Evolutionary conservation across 2,113 vertebrate genomes (phyloP).

Genomic region (Eupsittula cactorum): DNA sequence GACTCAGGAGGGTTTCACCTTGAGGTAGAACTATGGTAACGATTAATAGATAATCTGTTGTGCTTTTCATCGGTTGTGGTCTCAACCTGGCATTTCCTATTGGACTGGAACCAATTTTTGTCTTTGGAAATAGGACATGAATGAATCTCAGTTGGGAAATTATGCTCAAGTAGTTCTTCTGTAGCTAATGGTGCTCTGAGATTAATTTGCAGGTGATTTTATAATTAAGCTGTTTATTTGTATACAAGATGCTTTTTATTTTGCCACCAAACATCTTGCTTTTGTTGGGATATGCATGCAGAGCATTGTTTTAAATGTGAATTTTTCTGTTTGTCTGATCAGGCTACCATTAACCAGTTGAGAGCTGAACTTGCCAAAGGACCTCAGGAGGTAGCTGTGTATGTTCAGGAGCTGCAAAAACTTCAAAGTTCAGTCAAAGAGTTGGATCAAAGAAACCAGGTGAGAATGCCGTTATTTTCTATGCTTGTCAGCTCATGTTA

Average conservation of each 20-base stretch:
- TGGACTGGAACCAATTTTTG: not conserved
- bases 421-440: constrained; percentile 85
- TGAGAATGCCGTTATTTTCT: constrained; percentile 64
- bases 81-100: not conserved
- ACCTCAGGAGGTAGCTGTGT: constrained; percentile 92
- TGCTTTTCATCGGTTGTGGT: not conserved
- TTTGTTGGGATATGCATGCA: not conserved
- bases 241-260: not conserved
- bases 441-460: constrained; percentile 89
- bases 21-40: not conserved
- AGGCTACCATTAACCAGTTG: constrained; percentile 89
- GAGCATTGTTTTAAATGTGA: not conserved
- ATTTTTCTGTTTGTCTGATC: constrained; percentile 30
- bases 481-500: not conserved
- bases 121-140: not conserved
- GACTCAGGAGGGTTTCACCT: not conserved
- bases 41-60: not conserved
- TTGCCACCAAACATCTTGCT: not conserved
- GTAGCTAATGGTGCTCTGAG: not conserved
- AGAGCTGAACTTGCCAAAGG: constrained; percentile 92
- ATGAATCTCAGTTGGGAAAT: not conserved
- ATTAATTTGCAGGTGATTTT: not conserved
- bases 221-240: not conserved
- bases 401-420: constrained; percentile 90
- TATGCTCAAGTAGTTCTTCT: not conserved